Percentiles rank a stretch among this genome's conserved stretches.
Conservation (phyloP, 1,140 invertebrate genomes). For the Drosophila leontia region DNA sequence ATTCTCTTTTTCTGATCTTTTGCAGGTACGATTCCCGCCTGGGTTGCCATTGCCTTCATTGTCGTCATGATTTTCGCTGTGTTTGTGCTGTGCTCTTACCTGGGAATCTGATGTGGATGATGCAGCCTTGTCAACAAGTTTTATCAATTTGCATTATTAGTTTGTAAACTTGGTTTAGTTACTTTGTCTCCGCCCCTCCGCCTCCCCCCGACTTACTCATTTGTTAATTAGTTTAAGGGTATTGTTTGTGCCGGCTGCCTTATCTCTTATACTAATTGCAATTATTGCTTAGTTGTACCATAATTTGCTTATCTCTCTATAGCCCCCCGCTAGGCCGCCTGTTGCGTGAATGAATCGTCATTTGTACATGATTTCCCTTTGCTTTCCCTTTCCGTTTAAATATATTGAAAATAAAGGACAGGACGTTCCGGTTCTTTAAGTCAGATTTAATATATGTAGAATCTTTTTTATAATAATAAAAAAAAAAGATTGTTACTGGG, state of each 20-base stretch:
- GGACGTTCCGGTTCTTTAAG: constrained; percentile 1
- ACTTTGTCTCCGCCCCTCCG: constrained; percentile 6
- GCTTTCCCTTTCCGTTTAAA: constrained; percentile 33
- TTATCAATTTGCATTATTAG: constrained; percentile 69
- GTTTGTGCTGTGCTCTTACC: constrained; percentile 91
- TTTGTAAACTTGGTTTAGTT: constrained; percentile 65
- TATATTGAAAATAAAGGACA: constrained; percentile 27
- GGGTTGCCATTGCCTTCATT: constrained; percentile 91
- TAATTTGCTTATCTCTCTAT: constrained; percentile 37
- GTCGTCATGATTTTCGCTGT: constrained; percentile 90
- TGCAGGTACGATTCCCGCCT: constrained; percentile 91
- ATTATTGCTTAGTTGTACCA: constrained; percentile 36
- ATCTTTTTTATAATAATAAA: constrained; percentile 34
- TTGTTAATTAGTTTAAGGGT: constrained; percentile 73
- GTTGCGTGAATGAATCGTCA: constrained; percentile 10
- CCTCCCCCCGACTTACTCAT: constrained; percentile 4
- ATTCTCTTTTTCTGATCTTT: constrained; percentile 55
- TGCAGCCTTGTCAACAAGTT: constrained; percentile 21
- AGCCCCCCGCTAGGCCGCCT: too few relatives aligned
- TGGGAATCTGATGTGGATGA: constrained; percentile 89
- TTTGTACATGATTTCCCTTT: constrained; percentile 44
- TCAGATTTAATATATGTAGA: constrained; percentile 23
- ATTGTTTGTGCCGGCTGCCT: constrained; percentile 64
- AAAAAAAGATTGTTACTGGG: constrained; percentile 14
- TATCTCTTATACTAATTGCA: constrained; percentile 55